A percentile compares a stretch with the other conserved stretches of the same genome.
These are phyloP conservation scores for Mesoligia furuncula DNA, from an alignment of 2,888 invertebrate species.

Conservation along the genomic window DNA sequence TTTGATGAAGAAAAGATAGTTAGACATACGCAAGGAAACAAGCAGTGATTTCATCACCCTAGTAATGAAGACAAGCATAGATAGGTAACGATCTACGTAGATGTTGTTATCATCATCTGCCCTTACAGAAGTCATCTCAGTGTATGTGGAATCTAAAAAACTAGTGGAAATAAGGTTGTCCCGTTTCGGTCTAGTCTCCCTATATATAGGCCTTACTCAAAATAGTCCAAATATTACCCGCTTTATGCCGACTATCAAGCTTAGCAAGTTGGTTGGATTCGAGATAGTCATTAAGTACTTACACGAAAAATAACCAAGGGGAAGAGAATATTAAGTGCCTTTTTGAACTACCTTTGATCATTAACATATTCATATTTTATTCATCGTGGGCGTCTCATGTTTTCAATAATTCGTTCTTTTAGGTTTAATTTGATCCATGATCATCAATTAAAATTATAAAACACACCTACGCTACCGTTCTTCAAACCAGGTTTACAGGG, in stretches of 20 bases:
- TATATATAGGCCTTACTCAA: not conserved
- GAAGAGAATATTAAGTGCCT: not conserved
- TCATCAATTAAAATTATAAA: slow-evolving; percentile 14
- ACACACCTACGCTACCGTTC: slow-evolving; percentile 21
- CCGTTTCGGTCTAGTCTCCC: not conserved
- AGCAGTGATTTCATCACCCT: not conserved
- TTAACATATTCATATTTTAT: slow-evolving; percentile 18
- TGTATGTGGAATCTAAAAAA: not conserved
- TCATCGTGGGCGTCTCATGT: not conserved
- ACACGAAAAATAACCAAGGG: not conserved
- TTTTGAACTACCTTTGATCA: not conserved
- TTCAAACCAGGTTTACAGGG: slow-evolving; percentile 23
- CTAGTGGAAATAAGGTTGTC: not conserved
- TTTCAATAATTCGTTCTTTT: slow-evolving; percentile 2
- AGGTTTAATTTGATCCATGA: not conserved
- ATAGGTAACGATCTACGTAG: not conserved
- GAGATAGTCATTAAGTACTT: not conserved
- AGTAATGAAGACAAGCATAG: not conserved
- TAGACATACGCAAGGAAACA: not conserved
- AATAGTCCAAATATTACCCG: not conserved
- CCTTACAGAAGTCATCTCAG: not conserved
- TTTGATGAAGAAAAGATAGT: not conserved
- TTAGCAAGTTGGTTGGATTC: not conserved
- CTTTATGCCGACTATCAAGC: not conserved
- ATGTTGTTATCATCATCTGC: not conserved